Percentiles rank a stretch among this genome's conserved stretches.
Conservation (phyloP, 2,113 vertebrate species). For the Orthonyx spaldingii region DNA sequence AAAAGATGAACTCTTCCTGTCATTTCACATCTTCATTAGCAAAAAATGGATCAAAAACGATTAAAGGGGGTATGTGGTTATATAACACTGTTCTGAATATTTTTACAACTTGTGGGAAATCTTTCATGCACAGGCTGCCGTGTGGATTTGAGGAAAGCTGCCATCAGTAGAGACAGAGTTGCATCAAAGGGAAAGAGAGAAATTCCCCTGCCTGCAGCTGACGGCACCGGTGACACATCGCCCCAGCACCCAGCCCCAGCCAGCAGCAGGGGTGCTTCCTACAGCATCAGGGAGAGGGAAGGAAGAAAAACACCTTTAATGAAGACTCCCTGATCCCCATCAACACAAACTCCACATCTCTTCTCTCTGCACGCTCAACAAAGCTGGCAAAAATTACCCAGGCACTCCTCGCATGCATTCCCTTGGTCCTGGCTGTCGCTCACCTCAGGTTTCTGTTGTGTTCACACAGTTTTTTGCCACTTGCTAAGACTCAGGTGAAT, state of each 20-base stretch:
- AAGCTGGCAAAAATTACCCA: background rate
- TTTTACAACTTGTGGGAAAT: background rate
- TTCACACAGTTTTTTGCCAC: background rate
- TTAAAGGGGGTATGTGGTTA: background rate
- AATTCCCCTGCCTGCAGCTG: background rate
- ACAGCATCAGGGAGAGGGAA: no score
- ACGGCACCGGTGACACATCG: background rate
- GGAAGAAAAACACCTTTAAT: background rate
- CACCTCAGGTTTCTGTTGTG: fast-evolving
- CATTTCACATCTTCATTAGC: constrained; percentile 7
- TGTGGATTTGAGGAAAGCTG: background rate
- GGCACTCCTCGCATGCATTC: fast-evolving
- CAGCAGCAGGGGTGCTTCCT: background rate
- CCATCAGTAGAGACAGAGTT: background rate
- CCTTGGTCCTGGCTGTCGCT: background rate
- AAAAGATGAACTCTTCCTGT: background rate
- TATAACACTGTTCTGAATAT: background rate
- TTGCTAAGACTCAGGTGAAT: background rate
- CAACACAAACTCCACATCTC: background rate
- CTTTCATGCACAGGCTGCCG: background rate
- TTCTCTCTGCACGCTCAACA: background rate
- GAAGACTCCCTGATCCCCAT: background rate
- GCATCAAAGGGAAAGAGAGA: background rate
- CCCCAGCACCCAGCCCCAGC: background rate
- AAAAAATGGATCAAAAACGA: background rate